Percentiles rank a stretch among this genome's conserved stretches.
Evolutionary conservation across 2,113 vertebrate species (phyloP).

Genomic region (Melanerpes formicivorus): DNA sequence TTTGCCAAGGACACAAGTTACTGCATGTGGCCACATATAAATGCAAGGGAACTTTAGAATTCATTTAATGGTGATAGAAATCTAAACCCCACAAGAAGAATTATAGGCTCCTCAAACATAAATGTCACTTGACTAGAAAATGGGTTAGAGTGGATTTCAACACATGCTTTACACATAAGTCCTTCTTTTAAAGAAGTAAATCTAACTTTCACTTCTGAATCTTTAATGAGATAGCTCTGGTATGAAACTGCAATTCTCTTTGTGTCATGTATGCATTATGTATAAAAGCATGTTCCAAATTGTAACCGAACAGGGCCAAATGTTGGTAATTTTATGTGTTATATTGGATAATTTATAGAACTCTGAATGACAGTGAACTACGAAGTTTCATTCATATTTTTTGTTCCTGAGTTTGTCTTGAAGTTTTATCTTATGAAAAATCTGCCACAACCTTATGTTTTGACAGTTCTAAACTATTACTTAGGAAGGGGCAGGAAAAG

Average conservation of each 20-base stretch:
- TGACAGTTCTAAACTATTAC: conserved; percentile 68
- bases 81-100: neutral
- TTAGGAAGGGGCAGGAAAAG: conserved; percentile 59
- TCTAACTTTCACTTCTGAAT: neutral
- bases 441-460: neutral
- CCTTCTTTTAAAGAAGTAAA: neutral
- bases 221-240: neutral
- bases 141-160: neutral
- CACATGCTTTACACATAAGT: neutral
- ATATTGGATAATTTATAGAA: neutral
- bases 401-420: neutral
- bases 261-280: neutral
- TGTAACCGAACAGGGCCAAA: neutral
- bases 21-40: neutral
- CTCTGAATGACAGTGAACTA: neutral
- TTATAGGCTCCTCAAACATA: neutral
- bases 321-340: neutral
- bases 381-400: conserved; percentile 2
- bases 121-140: neutral
- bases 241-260: neutral
- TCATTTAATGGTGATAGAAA: neutral
- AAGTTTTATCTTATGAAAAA: conserved; percentile 32
- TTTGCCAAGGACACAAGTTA: neutral
- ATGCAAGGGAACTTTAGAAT: neutral
- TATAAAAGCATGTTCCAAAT: neutral